Evolutionary conservation across 2,888 invertebrate genomes (phyloP).

Genomic region (Tridacna crocea): DNA sequence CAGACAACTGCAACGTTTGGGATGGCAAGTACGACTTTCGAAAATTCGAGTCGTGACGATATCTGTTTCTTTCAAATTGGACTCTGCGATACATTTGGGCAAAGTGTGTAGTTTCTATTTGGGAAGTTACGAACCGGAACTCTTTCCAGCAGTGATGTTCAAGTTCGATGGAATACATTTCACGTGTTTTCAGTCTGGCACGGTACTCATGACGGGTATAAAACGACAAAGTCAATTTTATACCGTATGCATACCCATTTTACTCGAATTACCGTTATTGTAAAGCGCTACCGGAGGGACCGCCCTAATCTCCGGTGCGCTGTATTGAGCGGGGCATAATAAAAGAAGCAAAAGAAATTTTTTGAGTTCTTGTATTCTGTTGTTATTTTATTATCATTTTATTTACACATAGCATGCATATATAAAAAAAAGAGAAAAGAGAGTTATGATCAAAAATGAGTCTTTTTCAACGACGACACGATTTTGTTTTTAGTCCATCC

Average conservation of each 20-base stretch:
- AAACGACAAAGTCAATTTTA: background rate
- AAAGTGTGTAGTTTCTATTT: background rate
- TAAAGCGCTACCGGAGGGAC: constrained; percentile 2
- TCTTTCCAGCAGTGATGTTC: background rate
- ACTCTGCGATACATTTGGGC: background rate
- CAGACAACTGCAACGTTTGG: background rate
- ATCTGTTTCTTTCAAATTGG: background rate
- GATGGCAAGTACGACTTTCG: background rate
- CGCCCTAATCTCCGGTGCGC: background rate
- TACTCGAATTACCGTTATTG: background rate
- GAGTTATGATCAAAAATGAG: background rate
- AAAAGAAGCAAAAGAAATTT: background rate
- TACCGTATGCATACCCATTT: background rate
- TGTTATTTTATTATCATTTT: background rate
- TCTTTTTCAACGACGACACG: background rate
- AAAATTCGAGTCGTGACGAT: background rate
- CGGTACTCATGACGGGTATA: background rate
- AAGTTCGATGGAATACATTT: background rate
- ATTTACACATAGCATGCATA: background rate
- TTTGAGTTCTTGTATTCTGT: background rate
- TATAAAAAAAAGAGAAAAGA: no score
- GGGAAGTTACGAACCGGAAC: background rate
- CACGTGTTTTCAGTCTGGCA: background rate
- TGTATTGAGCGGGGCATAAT: background rate
- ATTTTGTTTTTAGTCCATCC: background rate